Base-by-base conservation (phyloP, 2,888 invertebrate species). In the Ichneumoninae sp. region DNA sequence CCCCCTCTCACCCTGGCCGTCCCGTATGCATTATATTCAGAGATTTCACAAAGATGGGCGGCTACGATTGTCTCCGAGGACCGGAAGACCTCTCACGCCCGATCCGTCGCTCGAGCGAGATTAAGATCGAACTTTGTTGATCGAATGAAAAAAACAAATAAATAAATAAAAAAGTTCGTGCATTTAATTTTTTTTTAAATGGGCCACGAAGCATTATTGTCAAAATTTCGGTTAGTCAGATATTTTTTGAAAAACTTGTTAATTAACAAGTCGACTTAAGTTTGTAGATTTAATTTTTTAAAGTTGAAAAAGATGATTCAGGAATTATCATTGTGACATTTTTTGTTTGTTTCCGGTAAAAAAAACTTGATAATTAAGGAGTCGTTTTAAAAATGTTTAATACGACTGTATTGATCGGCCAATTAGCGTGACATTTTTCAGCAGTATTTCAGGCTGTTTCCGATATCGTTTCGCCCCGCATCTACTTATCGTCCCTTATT, bases 1-100 rank as follows among this genome's bases (percentile, higher is more conserved):
- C 50, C 36, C 50, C 47, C 50, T 50, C 54, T 36, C 76, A 13
- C 78, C 36, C 50, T 50, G 40, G 36, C 62, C 57, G 26, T 68
- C 40, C 44, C 50, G 40, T 19, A 70, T 71, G 66, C 75, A 76
- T 62, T 62, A n/a, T 60, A 65, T 65, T 50, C 50, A 30, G 19
- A 33, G 30, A 36, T 65, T 36, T 65, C 65, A 52, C 74, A 54
- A 62, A 52, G 54, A 54, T 47, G 68, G 62, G 74, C 62, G 47
- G 74, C 60, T 22, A 36, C 65, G 75, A 75, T 65, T 65, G 65
- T 65, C 33, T 30, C 62, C 30, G 16, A 62, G 62, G 33, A 62
- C 62, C 62, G 62, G 33, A 62, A 62, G 62, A n/a, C 62, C 6
- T 16, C 33, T 33, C 60, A 26, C 26, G 30, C 8, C 1, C 33